phyloP scores from a whole-genome alignment of 2,888 invertebrate genomes.

The Pollenia griseotomentosa region DNA sequence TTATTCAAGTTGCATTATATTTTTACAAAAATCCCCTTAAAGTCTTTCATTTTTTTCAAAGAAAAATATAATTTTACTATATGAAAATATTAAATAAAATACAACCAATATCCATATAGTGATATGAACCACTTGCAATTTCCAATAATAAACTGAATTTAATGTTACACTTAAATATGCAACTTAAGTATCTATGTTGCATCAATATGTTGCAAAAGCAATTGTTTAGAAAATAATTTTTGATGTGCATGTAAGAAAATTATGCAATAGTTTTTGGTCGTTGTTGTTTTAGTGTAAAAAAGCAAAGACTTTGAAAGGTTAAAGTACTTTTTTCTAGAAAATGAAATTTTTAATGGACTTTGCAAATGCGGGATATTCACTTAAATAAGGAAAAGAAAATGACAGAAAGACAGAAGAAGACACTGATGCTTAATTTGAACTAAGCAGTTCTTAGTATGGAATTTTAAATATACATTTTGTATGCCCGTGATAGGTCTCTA shows the following conservation, averaged over 20 bases:
- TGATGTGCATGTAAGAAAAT: not conserved
- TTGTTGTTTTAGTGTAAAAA: not conserved
- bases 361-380: not conserved
- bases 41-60: not conserved
- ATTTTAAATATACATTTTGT: too few relatives aligned
- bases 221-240: slow-evolving; percentile 41
- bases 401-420: too few relatives aligned
- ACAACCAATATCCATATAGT: slow-evolving; percentile 32
- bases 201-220: slow-evolving; percentile 18
- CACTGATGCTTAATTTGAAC: too few relatives aligned
- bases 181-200: not conserved
- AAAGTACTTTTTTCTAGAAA: not conserved
- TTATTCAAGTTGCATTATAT: slow-evolving; percentile 15
- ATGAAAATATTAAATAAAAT: not conserved
- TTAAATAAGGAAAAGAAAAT: too few relatives aligned
- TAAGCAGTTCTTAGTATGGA: too few relatives aligned
- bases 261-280: not conserved
- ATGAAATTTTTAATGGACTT: not conserved
- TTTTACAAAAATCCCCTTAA: slow-evolving; percentile 36
- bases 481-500: too few relatives aligned
- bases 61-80: not conserved
- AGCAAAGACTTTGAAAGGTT: not conserved
- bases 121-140: slow-evolving; percentile 24
- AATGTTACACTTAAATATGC: not conserved
- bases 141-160: not conserved